These are phyloP conservation scores for Ivindomyrus marchei DNA, from an alignment of 2,113 vertebrate species.

Conservation along the genomic window DNA sequence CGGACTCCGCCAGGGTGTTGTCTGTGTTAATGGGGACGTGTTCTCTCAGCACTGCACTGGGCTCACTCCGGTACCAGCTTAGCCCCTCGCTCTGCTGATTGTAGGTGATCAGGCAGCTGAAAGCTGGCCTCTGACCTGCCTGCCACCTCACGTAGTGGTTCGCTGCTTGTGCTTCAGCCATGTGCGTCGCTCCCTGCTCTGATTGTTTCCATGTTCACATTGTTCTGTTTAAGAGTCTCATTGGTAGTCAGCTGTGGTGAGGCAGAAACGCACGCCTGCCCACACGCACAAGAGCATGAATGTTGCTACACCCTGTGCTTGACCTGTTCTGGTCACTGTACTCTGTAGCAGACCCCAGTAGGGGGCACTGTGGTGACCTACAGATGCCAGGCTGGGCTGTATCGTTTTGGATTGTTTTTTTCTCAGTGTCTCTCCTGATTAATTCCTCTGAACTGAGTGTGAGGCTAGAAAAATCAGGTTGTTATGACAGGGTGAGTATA, in stretches of 20 bases:
- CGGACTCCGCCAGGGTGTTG: background rate
- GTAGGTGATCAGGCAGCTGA: background rate
- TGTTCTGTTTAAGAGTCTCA: background rate
- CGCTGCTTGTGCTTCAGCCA: background rate
- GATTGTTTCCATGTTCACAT: background rate
- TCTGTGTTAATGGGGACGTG: background rate
- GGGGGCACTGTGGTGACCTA: background rate
- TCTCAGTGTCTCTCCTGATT: background rate
- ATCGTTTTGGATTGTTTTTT: background rate
- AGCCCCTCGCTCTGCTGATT: background rate
- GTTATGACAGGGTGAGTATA: background rate
- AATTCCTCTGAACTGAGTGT: background rate
- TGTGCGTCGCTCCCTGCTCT: background rate
- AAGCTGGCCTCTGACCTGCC: background rate
- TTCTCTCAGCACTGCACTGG: background rate
- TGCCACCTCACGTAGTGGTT: background rate
- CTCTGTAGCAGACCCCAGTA: background rate
- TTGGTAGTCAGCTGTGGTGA: background rate
- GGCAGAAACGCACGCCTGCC: background rate
- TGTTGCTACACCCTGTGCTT: background rate
- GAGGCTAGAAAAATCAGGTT: background rate
- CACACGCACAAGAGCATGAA: background rate
- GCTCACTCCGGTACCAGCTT: background rate
- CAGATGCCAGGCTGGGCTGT: background rate
- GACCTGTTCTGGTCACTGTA: background rate